phyloP scores from a whole-genome alignment of 2,888 invertebrate species.

The Scaptomyza reducta region DNA sequence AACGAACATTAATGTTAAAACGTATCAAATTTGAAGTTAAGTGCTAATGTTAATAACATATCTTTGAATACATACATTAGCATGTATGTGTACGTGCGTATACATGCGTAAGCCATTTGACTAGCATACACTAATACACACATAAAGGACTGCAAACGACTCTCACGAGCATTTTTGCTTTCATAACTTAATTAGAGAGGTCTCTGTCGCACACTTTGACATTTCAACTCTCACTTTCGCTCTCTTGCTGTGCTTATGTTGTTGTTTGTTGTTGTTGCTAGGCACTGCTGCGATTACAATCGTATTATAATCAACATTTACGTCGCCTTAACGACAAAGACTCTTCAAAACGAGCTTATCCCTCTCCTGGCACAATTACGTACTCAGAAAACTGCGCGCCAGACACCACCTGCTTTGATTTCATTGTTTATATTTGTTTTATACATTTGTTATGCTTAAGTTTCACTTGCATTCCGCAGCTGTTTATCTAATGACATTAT shows the following conservation, averaged over 20 bases:
- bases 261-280: slow-evolving; percentile 29
- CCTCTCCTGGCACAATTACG: neutral
- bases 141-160: neutral
- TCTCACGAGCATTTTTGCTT: slow-evolving; percentile 28
- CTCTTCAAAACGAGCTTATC: slow-evolving; percentile 4
- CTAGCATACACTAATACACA: slow-evolving; percentile 1
- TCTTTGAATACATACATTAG: neutral
- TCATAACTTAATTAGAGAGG: slow-evolving; percentile 42
- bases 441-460: neutral
- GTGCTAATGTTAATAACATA: neutral
- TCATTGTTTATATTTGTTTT: neutral
- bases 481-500: neutral
- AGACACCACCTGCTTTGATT: slow-evolving; percentile 12
- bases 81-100: slow-evolving; percentile 1
- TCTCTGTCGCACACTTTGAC: slow-evolving; percentile 10
- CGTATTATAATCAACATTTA: slow-evolving; percentile 47
- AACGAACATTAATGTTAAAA: neutral
- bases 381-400: neutral
- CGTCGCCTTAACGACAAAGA: slow-evolving; percentile 39
- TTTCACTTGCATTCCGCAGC: neutral
- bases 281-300: slow-evolving; percentile 40
- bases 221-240: neutral
- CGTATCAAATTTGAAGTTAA: neutral
- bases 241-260: slow-evolving; percentile 6
- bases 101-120: slow-evolving; percentile 5